A percentile compares a stretch with the other conserved stretches of the same genome.
phyloP scores from a whole-genome alignment of 2,888 invertebrate genomes.

The Eutolmus rufibarbis region DNA sequence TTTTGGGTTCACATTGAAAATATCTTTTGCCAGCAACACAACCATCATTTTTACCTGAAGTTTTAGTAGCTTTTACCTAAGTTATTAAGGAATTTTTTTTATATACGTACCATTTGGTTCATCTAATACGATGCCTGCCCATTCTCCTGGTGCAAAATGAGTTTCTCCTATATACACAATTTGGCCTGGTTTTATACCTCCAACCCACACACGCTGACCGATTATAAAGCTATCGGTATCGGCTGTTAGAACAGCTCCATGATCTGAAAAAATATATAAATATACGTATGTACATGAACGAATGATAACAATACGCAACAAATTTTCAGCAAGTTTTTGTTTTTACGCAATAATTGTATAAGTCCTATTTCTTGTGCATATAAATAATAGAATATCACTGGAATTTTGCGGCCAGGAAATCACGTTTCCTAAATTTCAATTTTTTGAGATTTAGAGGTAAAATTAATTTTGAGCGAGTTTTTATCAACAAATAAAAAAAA shows the following conservation, averaged over 20 bases:
- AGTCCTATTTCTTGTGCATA: no score
- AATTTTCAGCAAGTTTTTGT: no score
- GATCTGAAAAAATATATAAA: constrained; percentile 63
- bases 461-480: no score
- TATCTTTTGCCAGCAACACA: constrained; percentile 91
- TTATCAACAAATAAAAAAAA: no score
- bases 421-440: no score
- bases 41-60: constrained; percentile 93
- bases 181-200: constrained; percentile 88
- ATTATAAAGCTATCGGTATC: constrained; percentile 96
- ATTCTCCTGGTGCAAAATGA: constrained; percentile 96
- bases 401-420: no score
- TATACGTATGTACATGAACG: neutral
- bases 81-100: neutral
- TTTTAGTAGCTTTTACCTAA: neutral
- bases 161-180: constrained; percentile 89
- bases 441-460: no score
- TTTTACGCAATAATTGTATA: no score
- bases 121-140: constrained; percentile 97
- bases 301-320: no score
- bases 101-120: constrained; percentile 79
- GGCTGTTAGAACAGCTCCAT: constrained; percentile 85
- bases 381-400: no score
- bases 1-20: constrained; percentile 91
- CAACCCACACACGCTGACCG: constrained; percentile 93